Conservation (phyloP, 2,113 vertebrate species). For the Thymallus thymallus region DNA sequence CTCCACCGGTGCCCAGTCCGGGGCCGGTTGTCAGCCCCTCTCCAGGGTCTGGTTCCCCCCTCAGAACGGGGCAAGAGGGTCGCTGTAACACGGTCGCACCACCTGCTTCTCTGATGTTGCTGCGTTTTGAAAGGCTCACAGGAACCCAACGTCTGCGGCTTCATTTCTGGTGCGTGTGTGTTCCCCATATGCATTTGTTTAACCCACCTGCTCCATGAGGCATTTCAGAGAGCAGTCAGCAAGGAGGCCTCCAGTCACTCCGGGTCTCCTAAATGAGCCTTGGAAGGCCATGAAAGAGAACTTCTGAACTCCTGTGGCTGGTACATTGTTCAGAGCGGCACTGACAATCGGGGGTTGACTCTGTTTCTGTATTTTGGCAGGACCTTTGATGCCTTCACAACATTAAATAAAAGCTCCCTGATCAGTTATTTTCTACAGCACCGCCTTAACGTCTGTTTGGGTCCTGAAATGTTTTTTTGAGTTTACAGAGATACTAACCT, state of each 20-base stretch:
- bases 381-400: neutral
- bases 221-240: conserved; percentile 14
- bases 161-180: neutral
- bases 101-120: conserved; percentile 44
- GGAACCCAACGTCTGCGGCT: conserved; percentile 10
- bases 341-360: neutral
- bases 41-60: no score
- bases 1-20: no score
- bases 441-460: no score
- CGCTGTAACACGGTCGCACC: conserved; percentile 1
- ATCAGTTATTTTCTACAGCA: neutral
- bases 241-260: conserved; percentile 16
- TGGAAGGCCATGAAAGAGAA: conserved; percentile 7
- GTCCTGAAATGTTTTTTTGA: neutral
- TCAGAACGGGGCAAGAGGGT: neutral
- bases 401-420: neutral
- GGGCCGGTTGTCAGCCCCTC: no score
- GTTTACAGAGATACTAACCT: neutral
- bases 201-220: conserved; percentile 42
- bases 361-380: neutral
- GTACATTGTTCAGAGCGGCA: neutral
- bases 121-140: conserved; percentile 28
- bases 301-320: neutral
- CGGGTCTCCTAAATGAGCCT: conserved; percentile 2
- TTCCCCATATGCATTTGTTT: conserved; percentile 35